These are phyloP conservation scores for Phytoseiulus persimilis DNA, from an alignment of 2,888 invertebrate genomes.

Conservation along the genomic window DNA sequence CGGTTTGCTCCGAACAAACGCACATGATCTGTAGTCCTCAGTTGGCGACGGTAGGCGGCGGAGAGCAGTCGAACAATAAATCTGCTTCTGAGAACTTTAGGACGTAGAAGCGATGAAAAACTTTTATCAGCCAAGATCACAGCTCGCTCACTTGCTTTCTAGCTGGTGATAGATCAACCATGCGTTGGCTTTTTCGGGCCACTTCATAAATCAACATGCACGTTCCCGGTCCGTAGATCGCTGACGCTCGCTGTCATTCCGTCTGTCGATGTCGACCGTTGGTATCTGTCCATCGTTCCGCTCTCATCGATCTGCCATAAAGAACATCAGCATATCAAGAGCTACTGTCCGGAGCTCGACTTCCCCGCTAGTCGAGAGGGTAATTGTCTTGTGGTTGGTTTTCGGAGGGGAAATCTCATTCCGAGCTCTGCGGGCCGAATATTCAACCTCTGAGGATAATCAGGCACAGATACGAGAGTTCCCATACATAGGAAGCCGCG, in stretches of 20 bases:
- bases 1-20: background rate
- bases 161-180: background rate
- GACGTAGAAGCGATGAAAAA: background rate
- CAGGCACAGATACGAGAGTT: background rate
- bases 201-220: background rate
- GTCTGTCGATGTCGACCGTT: background rate
- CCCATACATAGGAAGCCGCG: no score
- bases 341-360: background rate
- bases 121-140: background rate
- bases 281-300: background rate
- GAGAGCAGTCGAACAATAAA: background rate
- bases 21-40: background rate
- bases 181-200: background rate
- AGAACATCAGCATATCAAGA: constrained; percentile 5
- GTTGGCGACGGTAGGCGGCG: no score
- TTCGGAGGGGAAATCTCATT: background rate
- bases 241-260: background rate
- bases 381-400: background rate
- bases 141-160: background rate
- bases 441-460: background rate
- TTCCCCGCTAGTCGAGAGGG: background rate
- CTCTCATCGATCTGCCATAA: background rate
- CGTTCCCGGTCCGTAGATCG: background rate
- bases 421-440: background rate
- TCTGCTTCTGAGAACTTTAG: background rate